Percentiles rank a stretch among this genome's conserved stretches.
Conservation (phyloP, 2,888 invertebrate genomes). For the Andrena marginata region DNA sequence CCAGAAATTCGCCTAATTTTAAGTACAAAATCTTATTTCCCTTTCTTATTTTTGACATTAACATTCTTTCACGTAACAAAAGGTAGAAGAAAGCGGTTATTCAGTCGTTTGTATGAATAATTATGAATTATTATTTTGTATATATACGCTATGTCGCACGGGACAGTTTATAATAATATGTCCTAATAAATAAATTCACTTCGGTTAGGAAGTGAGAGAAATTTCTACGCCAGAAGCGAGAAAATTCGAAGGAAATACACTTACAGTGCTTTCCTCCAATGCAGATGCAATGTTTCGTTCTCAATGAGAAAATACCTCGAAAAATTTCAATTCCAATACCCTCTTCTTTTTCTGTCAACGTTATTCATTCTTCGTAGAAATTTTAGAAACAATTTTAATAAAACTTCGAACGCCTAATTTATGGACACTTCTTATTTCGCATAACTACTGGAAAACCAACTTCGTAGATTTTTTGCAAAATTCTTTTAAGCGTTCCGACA, state of each 20-base stretch:
- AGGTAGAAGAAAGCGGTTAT: conserved; percentile 42
- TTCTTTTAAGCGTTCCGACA: not conserved
- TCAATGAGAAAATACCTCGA: conserved; percentile 52
- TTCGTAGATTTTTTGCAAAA: conserved; percentile 40
- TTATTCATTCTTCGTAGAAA: conserved; percentile 43
- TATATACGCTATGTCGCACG: conserved; percentile 48
- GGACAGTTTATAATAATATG: conserved; percentile 47
- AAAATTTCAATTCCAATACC: conserved; percentile 43
- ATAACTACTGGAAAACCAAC: conserved; percentile 10
- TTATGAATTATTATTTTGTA: conserved; percentile 50
- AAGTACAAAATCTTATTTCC: conserved; percentile 52
- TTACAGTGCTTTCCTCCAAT: conserved; percentile 16
- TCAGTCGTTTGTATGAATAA: conserved; percentile 55
- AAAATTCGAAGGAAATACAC: conserved; percentile 47
- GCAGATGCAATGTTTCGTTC: conserved; percentile 27
- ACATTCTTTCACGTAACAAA: conserved; percentile 6
- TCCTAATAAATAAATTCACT: conserved; percentile 51
- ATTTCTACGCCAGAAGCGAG: conserved; percentile 53
- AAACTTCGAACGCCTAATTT: conserved; percentile 28
- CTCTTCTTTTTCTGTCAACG: not conserved
- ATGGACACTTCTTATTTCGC: conserved; percentile 3
- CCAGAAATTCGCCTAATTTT: conserved; percentile 33
- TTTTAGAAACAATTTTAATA: conserved; percentile 33
- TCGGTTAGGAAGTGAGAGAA: conserved; percentile 46
- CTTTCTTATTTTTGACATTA: conserved; percentile 25